These are phyloP conservation scores for Coleophora deauratella DNA, from an alignment of 2,888 invertebrate genomes.

Conservation along the genomic window DNA sequence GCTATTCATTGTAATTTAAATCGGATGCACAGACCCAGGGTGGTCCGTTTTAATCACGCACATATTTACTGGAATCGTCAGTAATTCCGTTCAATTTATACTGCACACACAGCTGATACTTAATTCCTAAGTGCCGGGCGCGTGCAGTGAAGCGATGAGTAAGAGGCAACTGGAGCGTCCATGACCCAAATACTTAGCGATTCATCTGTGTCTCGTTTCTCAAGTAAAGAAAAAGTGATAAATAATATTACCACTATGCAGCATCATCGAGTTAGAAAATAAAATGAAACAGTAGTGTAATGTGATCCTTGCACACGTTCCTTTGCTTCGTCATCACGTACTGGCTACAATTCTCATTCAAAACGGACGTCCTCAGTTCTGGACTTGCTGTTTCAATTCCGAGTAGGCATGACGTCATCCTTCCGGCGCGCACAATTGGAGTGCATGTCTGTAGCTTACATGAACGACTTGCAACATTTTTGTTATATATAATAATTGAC, in stretches of 20 bases:
- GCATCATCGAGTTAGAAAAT: neutral
- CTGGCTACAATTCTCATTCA: conserved; percentile 36
- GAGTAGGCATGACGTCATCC: conserved; percentile 56
- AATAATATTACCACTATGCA: no score
- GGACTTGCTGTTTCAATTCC: conserved; percentile 43
- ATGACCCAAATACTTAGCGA: conserved; percentile 61
- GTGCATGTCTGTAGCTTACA: no score
- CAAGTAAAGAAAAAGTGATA: no score
- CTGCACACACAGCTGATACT: no score
- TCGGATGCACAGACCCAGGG: no score
- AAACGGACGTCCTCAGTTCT: conserved; percentile 53
- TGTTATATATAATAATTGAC: neutral
- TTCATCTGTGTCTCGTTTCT: conserved; percentile 38
- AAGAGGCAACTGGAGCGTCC: conserved; percentile 57
- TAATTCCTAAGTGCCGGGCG: no score
- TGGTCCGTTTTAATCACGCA: no score
- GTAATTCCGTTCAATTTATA: no score
- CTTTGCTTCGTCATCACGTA: conserved; percentile 34
- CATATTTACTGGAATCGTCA: no score
- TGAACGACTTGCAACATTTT: neutral
- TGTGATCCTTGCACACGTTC: conserved; percentile 26
- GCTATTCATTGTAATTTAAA: no score
- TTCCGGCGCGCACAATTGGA: conserved; percentile 41
- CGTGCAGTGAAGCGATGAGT: conserved; percentile 61
- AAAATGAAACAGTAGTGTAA: conserved; percentile 16